A percentile compares a stretch with the other conserved stretches of the same genome.
Conservation (phyloP, 2,113 vertebrate genomes). For the Rattus rattus region DNA sequence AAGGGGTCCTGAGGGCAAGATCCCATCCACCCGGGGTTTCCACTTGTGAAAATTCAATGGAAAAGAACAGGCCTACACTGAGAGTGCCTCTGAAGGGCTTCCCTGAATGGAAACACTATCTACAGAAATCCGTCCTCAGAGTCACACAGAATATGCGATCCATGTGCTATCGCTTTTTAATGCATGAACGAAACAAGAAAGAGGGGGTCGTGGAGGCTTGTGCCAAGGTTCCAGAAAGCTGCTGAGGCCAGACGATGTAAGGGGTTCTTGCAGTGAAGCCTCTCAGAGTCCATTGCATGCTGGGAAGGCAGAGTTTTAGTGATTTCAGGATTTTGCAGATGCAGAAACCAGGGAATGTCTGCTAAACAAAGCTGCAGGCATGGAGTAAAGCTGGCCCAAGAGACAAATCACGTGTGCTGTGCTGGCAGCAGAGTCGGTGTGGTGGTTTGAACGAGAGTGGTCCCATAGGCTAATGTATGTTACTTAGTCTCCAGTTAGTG, state of each 20-base stretch:
- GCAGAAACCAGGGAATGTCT: background rate
- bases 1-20: background rate
- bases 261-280: background rate
- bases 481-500: background rate
- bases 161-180: background rate
- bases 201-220: background rate
- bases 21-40: background rate
- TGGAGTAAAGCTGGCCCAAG: background rate
- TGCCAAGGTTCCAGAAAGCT: background rate
- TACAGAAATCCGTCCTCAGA: background rate
- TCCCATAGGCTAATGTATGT: background rate
- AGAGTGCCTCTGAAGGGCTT: background rate
- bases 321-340: background rate
- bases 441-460: background rate
- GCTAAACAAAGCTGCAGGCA: background rate
- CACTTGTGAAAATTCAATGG: background rate
- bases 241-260: background rate
- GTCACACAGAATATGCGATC: background rate
- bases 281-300: background rate
- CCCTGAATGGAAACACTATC: background rate
- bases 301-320: background rate
- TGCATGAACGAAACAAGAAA: background rate
- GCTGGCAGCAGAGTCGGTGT: background rate
- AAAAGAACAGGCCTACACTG: background rate
- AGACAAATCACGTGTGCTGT: background rate